Percentiles rank a stretch among this genome's conserved stretches.
Conservation (phyloP, 92 coral and sea anemone genomes). For the Zoanthus sociatus region DNA sequence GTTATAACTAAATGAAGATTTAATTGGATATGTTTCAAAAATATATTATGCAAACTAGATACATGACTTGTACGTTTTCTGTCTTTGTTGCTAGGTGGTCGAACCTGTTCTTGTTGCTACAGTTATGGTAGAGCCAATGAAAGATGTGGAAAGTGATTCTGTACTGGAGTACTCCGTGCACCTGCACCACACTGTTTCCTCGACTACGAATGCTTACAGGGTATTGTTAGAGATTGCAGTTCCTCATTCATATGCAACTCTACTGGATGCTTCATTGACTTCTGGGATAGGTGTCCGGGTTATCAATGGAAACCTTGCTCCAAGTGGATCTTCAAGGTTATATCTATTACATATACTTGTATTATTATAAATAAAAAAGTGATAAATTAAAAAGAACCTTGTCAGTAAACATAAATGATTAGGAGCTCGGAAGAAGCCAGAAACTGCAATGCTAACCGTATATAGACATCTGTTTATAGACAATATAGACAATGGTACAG, state of each 20-base stretch:
- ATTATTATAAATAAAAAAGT: no score
- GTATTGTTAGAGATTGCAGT: constrained; percentile 81
- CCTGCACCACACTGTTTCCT: constrained; percentile 56
- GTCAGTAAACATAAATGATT: no score
- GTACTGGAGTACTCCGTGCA: constrained; percentile 69
- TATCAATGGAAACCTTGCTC: constrained; percentile 75
- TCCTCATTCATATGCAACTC: constrained; percentile 64
- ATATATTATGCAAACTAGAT: no score
- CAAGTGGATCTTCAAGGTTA: constrained; percentile 79
- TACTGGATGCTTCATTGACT: constrained; percentile 41
- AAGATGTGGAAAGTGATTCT: constrained; percentile 61
- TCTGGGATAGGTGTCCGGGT: constrained; percentile 50
- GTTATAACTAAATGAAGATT: no score
- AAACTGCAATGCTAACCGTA: no score
- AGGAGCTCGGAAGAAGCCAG: no score
- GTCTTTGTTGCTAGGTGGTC: constrained; percentile 64
- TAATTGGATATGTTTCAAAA: no score
- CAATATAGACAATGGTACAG: no score
- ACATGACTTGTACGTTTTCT: background rate
- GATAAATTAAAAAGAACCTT: no score
- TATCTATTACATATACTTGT: background rate
- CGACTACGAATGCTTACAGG: constrained; percentile 84
- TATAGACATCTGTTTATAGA: no score
- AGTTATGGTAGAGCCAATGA: constrained; percentile 51
- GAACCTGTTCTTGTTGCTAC: constrained; percentile 76